Evolutionary conservation across 2,113 vertebrate species (phyloP).

Genomic region (Physeter macrocephalus): DNA sequence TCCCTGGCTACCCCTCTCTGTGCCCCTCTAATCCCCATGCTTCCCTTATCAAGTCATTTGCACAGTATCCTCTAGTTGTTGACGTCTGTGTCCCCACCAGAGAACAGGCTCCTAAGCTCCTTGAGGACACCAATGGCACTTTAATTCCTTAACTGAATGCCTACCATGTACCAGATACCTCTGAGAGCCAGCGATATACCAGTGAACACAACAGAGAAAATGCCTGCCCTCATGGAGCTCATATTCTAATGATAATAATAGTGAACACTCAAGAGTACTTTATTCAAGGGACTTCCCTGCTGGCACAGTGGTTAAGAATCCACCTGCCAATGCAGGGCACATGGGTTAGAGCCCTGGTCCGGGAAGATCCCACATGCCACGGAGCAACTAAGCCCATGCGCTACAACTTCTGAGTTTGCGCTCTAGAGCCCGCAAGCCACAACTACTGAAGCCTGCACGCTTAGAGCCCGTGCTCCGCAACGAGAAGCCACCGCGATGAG

Average conservation of each 20-base stretch:
- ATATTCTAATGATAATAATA: background rate
- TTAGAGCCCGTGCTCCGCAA: too few species aligned
- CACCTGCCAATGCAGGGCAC: too few species aligned
- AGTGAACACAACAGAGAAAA: background rate
- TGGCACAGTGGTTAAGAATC: too few species aligned
- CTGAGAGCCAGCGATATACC: background rate
- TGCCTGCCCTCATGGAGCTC: background rate
- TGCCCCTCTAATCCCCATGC: background rate
- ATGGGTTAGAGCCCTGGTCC: too few species aligned
- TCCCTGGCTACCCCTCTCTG: background rate
- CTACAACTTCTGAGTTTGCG: too few species aligned
- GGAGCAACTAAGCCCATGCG: too few species aligned
- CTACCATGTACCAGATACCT: background rate
- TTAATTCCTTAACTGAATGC: background rate
- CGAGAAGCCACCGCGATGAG: too few species aligned
- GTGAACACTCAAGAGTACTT: background rate
- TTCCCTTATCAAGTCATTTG: background rate
- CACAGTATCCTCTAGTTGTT: background rate
- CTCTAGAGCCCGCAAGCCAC: too few species aligned
- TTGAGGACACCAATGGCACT: background rate
- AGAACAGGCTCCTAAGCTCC: background rate
- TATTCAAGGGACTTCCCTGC: too few species aligned
- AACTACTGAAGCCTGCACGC: too few species aligned
- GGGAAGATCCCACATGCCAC: too few species aligned
- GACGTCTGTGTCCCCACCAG: background rate